A percentile compares a stretch with the other conserved stretches of the same genome.
Conservation (phyloP, 2,888 invertebrate species). For the Exephanes ischioxanthus region DNA sequence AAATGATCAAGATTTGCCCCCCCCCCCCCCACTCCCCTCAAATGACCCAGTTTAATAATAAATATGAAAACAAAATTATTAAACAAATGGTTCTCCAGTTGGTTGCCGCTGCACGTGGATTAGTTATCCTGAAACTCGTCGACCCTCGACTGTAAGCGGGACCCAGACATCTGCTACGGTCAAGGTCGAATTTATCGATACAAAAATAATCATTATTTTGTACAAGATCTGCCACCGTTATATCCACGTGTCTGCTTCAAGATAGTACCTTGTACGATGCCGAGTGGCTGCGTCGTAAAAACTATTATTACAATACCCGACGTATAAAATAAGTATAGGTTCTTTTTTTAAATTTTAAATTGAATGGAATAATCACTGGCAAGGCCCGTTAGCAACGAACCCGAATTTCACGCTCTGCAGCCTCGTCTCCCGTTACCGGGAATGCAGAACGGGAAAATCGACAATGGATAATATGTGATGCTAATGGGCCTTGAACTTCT, state of each 20-base stretch:
- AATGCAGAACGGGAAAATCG: conserved; percentile 64
- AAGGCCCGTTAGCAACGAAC: conserved; percentile 75
- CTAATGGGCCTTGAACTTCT: conserved; percentile 76
- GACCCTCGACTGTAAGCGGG: conserved; percentile 51
- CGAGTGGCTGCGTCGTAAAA: conserved; percentile 63
- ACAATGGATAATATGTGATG: conserved; percentile 66
- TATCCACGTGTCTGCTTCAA: conserved; percentile 75
- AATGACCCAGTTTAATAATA: conserved; percentile 20
- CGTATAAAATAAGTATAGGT: conserved; percentile 74
- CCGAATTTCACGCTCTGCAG: conserved; percentile 68
- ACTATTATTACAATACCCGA: conserved; percentile 68
- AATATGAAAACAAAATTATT: conserved; percentile 29
- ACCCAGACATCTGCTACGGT: conserved; percentile 71
- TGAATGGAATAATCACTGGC: conserved; percentile 61
- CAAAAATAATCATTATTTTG: conserved; percentile 25
- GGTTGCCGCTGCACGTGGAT: conserved; percentile 35
- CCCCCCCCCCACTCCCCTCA: neutral
- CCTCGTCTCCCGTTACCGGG: conserved; percentile 63
- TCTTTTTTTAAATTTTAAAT: conserved; percentile 73
- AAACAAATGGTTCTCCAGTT: conserved; percentile 66
- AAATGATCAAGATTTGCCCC: conserved; percentile 74
- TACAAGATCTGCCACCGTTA: conserved; percentile 72
- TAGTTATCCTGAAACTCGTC: conserved; percentile 43
- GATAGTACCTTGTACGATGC: conserved; percentile 72
- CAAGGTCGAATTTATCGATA: conserved; percentile 21